phyloP scores from a whole-genome alignment of 2,797 vertebrate species.

The Acanthis flammea region DNA sequence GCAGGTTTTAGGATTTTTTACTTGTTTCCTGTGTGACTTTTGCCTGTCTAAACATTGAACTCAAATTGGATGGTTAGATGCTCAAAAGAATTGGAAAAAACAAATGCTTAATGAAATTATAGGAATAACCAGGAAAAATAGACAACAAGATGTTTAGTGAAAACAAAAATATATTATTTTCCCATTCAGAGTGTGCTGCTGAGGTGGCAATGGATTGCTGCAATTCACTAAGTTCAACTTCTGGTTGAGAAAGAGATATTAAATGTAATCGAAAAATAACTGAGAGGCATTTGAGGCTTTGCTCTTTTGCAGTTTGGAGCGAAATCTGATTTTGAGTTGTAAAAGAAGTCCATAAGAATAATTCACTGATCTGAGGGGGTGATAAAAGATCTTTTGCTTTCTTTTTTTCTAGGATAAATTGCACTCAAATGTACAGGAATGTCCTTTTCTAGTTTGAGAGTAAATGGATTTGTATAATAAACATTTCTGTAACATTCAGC shows the following conservation, averaged over 20 bases:
- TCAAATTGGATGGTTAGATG: background rate
- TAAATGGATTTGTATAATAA: slow-evolving; percentile 73
- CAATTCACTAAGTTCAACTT: background rate
- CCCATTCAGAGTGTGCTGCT: background rate
- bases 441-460: slow-evolving; percentile 57
- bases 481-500: slow-evolving; percentile 70
- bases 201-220: background rate
- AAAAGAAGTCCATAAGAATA: slow-evolving; percentile 53
- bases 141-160: background rate
- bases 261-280: slow-evolving; percentile 23
- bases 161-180: background rate
- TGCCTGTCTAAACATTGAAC: background rate
- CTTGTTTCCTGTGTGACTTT: background rate
- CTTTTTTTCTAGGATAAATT: slow-evolving; percentile 58
- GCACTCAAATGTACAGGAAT: slow-evolving; percentile 43
- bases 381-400: slow-evolving; percentile 62
- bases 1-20: background rate
- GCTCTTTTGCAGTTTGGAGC: slow-evolving; percentile 30
- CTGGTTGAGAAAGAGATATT: slow-evolving; percentile 5
- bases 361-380: slow-evolving; percentile 62
- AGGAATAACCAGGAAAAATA: background rate
- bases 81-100: background rate
- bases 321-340: slow-evolving; percentile 49
- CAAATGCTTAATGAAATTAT: background rate
- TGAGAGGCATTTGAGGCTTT: slow-evolving; percentile 24